A percentile compares a stretch with the other conserved stretches of the same genome.
These are phyloP conservation scores for Poecilia velifera DNA, from an alignment of 2,797 vertebrate genomes.

Conservation along the genomic window DNA sequence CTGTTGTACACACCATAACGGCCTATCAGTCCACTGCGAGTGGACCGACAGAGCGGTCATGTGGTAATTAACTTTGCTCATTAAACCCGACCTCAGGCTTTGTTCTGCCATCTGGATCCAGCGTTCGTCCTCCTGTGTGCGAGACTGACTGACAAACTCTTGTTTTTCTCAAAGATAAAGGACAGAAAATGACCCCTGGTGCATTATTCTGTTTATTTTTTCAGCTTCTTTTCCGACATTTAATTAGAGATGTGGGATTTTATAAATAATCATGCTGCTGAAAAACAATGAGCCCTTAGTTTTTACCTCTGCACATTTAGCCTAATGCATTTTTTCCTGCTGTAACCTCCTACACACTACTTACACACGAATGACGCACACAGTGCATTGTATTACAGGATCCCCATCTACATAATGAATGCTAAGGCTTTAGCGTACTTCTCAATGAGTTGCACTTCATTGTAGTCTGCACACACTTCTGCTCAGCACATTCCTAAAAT, in stretches of 20 bases:
- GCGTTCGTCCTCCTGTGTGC: slow-evolving; percentile 50
- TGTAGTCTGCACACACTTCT: slow-evolving; percentile 7
- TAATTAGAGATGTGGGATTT: background rate
- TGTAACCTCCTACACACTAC: slow-evolving; percentile 8
- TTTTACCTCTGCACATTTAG: slow-evolving; percentile 4
- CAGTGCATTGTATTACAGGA: slow-evolving; percentile 4
- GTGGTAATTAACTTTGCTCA: slow-evolving; percentile 70
- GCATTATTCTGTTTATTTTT: background rate
- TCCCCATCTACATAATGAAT: slow-evolving; percentile 16
- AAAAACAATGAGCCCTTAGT: slow-evolving; percentile 15
- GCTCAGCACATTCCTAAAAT: slow-evolving; percentile 42
- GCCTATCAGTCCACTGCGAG: slow-evolving; percentile 45
- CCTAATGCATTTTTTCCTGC: background rate
- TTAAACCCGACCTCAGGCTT: slow-evolving; percentile 70
- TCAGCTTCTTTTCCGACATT: background rate
- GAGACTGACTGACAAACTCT: slow-evolving; percentile 18
- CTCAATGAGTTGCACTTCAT: slow-evolving; percentile 19
- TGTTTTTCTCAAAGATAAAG: background rate
- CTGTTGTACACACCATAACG: slow-evolving; percentile 56
- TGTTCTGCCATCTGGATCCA: slow-evolving; percentile 73
- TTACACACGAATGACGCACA: background rate
- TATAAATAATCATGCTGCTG: slow-evolving; percentile 4
- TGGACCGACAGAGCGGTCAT: slow-evolving; percentile 54
- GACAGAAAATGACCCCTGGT: slow-evolving; percentile 8
- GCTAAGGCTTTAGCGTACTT: slow-evolving; percentile 14